Evolutionary conservation across 1,140 invertebrate species (phyloP), one percentile per base, ranked within the genome.

Genomic region (Coptotermes formosanus): DNA sequence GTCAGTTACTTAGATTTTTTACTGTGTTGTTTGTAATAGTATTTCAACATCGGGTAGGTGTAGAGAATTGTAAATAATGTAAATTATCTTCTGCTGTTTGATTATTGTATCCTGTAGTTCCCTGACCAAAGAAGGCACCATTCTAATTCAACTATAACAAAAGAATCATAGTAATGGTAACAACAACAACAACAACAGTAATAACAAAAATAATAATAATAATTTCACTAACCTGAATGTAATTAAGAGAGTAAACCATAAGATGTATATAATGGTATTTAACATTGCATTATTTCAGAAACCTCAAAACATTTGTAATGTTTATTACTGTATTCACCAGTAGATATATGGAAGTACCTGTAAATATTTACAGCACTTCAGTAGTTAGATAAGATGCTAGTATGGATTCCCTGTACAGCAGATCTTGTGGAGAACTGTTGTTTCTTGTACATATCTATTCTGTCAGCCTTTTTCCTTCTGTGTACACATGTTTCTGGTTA

Each of bases 381-480:
- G 64, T 75, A 75, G n/a, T 30, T 75, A 75, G 64, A n/a, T 30
- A 75, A 30, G n/a, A 55, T 21, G 6, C 19, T 55, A 21, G 52
- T 55, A 1, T 19, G 0, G 16, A 55, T 21, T 55, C 3, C n/a
- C 30, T 75, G 7, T 75, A 75, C n/a, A 75, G n/a, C n/a, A 75
- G 64, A 75, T n/a, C 64, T 75, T 75, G 64, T 75, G 64, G 64
- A 75, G n/a, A 75, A 75, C 64, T 75, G 64, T 75, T 75, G 64
- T 75, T 75, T 75, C 64, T 75, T 75, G 64, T 75, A 75, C n/a
- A 75, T 75, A 75, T 30, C n/a, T 12, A 75, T 75, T 75, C n/a
- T 75, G 25, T 75, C n/a, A 75, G n/a, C 12, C 90, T 88, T 90
- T 87, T 88, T 89, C 89, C 90, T 88, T 88, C 82, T 30, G 48